Evolutionary conservation across 2,113 vertebrate genomes (phyloP).

Genomic region (Meriones unguiculatus): DNA sequence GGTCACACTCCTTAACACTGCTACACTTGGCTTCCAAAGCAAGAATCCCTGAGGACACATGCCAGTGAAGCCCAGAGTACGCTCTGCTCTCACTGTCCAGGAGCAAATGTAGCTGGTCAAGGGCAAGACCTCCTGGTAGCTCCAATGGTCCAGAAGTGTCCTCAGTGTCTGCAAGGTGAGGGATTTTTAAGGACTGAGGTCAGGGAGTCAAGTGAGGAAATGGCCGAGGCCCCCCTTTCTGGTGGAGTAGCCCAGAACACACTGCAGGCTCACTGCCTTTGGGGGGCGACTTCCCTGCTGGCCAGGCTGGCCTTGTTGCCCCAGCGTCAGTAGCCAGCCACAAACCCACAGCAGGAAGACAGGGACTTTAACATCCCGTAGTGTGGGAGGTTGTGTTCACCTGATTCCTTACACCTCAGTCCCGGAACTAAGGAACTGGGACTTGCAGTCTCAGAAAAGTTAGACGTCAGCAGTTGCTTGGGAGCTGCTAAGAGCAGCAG

Average conservation of each 20-base stretch:
- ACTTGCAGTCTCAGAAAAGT: neutral
- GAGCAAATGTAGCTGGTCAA: neutral
- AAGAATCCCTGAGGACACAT: neutral
- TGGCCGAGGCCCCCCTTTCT: neutral
- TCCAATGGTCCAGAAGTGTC: neutral
- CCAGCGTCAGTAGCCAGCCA: neutral
- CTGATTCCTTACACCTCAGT: neutral
- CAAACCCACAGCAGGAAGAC: neutral
- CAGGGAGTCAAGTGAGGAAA: neutral
- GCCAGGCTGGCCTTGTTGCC: neutral
- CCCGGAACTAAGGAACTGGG: neutral
- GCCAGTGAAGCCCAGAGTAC: neutral
- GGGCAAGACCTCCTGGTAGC: neutral
- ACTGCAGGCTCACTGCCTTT: neutral
- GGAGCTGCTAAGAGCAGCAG: neutral
- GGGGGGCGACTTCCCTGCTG: neutral
- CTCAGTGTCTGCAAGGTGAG: neutral
- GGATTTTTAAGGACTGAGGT: neutral
- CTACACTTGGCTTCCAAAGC: neutral
- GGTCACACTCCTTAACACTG: neutral
- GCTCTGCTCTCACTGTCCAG: neutral
- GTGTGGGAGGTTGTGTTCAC: rapidly evolving
- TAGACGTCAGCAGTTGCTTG: neutral
- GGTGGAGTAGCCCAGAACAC: neutral
- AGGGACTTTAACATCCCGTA: too few species aligned